Evolutionary conservation across 2,113 vertebrate species (phyloP), one percentile per base, ranked within the genome.

Genomic region (Pseudopodoces humilis): DNA sequence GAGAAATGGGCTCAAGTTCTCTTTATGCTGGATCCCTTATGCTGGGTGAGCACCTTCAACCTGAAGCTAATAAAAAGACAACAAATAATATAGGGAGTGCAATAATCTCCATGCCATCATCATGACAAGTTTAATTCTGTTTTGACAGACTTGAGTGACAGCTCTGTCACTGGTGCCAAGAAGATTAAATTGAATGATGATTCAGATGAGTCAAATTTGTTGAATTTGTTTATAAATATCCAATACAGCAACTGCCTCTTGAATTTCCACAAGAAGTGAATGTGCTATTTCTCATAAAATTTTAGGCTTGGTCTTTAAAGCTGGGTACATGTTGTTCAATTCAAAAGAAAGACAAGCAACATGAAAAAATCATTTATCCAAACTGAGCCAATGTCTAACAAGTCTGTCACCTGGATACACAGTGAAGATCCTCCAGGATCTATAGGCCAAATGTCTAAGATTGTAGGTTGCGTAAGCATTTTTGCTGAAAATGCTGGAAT

Each of bases 171-270:
- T 59, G 43, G 15, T 83, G 65, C 78, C 82, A 90, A 82, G 46
- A 71, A 83, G 43, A 86, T 86, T 62, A 80, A 93, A 88, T 25
- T 39, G 37, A 82, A 71, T 23, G 43, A 92, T 81, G 76, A 85
- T 31, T 92, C 77, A 83, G 15, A 69, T 39, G 41, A 88, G 50
- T 74, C 25, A 74, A 83, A 65, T 92, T 64, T 56, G 33, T 79
- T 88, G 39, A 71, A 53, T 71, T 86, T 94, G 67, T 90, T 96
- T 96, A 94, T 90, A 93, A 92, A 72, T 49, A 94, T 30, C 30
- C 33, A 81, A 52, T 21, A 69, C 39, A 86, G 81, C 14, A 78
- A 31, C 24, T 83, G 64, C 13, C 43, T 81, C 72, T 33, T 70
- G 17, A 72, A 75, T 75, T 86, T 92, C 44, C 49, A 44, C 4